A percentile compares a stretch with the other conserved stretches of the same genome.
These are phyloP conservation scores for Ericerus pela DNA, from an alignment of 1,140 invertebrate species.

Conservation along the genomic window DNA sequence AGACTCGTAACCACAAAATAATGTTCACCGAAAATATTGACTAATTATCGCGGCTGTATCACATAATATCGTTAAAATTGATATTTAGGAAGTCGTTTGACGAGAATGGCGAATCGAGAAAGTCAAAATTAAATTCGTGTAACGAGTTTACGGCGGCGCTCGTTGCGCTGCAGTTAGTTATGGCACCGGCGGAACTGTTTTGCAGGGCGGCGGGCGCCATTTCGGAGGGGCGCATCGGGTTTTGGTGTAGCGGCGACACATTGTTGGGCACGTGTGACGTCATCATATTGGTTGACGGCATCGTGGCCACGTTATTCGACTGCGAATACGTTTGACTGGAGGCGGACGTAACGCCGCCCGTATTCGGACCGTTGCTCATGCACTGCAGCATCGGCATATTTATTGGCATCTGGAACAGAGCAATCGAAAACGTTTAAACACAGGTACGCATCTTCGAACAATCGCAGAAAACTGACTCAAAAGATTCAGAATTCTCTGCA, in stretches of 20 bases:
- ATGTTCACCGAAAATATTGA: too few species aligned
- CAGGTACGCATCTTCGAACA: too few species aligned
- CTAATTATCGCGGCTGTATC: too few species aligned
- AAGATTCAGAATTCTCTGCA: too few species aligned
- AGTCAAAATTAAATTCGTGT: neutral
- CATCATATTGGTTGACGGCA: neutral
- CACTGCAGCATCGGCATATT: neutral
- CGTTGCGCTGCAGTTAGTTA: neutral
- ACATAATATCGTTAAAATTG: neutral
- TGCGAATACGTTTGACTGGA: neutral
- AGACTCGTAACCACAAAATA: too few species aligned
- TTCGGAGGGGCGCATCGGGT: neutral
- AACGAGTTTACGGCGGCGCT: neutral
- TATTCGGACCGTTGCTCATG: neutral
- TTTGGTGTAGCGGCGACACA: neutral
- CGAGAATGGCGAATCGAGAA: neutral
- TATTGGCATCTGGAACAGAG: neutral
- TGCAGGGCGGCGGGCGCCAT: neutral
- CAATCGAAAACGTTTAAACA: too few species aligned
- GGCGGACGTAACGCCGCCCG: neutral
- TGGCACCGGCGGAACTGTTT: neutral
- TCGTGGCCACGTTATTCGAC: neutral
- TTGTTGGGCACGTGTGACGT: conserved; percentile 1
- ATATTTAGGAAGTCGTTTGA: neutral
- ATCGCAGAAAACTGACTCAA: too few species aligned